Evolutionary conservation across 2,888 invertebrate genomes (phyloP).

Genomic region (Hemicrepidius hirtus): DNA sequence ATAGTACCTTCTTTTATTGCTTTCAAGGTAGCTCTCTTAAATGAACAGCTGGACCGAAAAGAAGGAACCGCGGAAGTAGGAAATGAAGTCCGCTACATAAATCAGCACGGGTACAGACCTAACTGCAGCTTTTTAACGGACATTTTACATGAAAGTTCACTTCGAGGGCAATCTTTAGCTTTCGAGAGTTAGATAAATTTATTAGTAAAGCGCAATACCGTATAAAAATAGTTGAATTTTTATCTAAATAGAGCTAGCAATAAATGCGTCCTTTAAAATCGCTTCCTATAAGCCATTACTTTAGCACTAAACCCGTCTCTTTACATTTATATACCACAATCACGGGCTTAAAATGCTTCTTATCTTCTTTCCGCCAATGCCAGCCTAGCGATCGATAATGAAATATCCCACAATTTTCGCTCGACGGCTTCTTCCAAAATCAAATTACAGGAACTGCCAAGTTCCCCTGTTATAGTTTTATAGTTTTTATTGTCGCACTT

Average conservation of each 20-base stretch:
- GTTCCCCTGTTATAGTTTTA: slow-evolving; percentile 51
- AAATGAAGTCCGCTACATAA: slow-evolving; percentile 50
- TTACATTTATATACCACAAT: slow-evolving; percentile 53
- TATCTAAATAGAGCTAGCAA: slow-evolving; percentile 52
- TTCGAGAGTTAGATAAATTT: slow-evolving; percentile 35
- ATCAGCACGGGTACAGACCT: slow-evolving; percentile 42
- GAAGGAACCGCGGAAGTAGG: slow-evolving; percentile 46
- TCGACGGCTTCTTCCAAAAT: slow-evolving; percentile 51
- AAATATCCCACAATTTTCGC: slow-evolving; percentile 54
- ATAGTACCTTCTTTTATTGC: slow-evolving; percentile 47
- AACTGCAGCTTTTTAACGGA: slow-evolving; percentile 37
- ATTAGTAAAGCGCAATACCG: slow-evolving; percentile 36
- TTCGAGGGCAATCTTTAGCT: slow-evolving; percentile 27
- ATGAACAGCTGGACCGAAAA: slow-evolving; percentile 49
- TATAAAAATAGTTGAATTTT: slow-evolving; percentile 45
- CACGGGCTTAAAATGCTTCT: slow-evolving; percentile 52
- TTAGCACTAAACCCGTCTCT: slow-evolving; percentile 53
- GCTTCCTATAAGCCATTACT: slow-evolving; percentile 52
- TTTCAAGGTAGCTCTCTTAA: slow-evolving; percentile 50
- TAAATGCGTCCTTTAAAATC: slow-evolving; percentile 51
- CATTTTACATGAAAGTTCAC: slow-evolving; percentile 37
- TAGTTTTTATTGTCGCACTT: slow-evolving; percentile 50
- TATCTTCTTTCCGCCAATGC: slow-evolving; percentile 52
- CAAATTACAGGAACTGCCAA: slow-evolving; percentile 51
- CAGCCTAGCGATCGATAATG: slow-evolving; percentile 52